Percentiles rank a stretch among this genome's conserved stretches.
These are phyloP conservation scores for Eumacrocentrus americanus DNA, from an alignment of 2,888 invertebrate species.

Conservation along the genomic window DNA sequence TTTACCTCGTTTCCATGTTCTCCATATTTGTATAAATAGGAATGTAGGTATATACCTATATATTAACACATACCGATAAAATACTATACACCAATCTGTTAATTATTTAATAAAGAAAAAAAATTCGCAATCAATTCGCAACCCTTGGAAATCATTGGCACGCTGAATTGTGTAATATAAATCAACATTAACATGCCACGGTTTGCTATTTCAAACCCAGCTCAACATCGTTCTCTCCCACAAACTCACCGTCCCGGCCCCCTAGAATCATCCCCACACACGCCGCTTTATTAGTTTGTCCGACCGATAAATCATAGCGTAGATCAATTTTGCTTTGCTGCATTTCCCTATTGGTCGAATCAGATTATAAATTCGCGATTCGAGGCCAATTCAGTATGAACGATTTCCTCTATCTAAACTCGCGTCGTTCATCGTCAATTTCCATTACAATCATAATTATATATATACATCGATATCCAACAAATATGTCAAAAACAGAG, in stretches of 20 bases:
- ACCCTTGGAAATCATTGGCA: conserved; percentile 7
- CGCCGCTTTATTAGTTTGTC: conserved; percentile 52
- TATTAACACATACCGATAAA: not conserved
- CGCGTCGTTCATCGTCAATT: not conserved
- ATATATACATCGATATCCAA: too few relatives aligned
- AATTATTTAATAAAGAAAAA: conserved; percentile 3
- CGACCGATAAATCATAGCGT: conserved; percentile 53
- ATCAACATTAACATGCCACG: conserved; percentile 29
- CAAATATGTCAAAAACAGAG: too few relatives aligned
- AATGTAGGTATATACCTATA: not conserved
- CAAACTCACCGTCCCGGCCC: not conserved
- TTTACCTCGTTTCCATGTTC: conserved; percentile 6
- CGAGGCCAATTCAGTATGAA: conserved; percentile 26
- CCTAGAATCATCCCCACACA: not conserved
- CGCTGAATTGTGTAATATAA: conserved; percentile 20
- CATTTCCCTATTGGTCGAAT: conserved; percentile 44
- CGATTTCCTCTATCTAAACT: conserved; percentile 4
- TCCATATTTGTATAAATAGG: not conserved
- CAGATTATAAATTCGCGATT: conserved; percentile 31
- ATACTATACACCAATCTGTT: not conserved
- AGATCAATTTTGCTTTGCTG: conserved; percentile 55
- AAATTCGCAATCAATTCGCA: conserved; percentile 10
- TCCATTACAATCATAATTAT: conserved; percentile 4
- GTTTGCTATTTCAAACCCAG: conserved; percentile 24
- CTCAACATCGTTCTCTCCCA: conserved; percentile 23